Base-by-base conservation (phyloP, 2,888 invertebrate species). In the Hemistola chrysoprasaria region DNA sequence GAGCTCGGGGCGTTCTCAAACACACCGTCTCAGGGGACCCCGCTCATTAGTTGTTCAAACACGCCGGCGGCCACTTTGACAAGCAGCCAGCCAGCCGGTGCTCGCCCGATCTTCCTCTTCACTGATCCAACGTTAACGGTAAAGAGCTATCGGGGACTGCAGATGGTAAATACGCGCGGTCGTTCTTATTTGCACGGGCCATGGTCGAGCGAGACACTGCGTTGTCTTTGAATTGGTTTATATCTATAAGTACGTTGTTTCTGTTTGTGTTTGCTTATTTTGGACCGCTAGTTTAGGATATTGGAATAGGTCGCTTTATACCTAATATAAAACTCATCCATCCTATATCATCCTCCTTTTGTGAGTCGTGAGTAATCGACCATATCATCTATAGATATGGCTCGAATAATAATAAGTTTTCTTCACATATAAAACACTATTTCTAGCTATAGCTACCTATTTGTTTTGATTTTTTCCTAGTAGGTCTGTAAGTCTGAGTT, bases 1-100 rank as follows among this genome's bases (percentile, higher is more conserved):
- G 50, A 51, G 64, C 64, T 59, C 59, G 62, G 63, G 71, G 74
- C 76, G 76, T 72, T 76, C 75, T 68, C 65, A 85, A 86, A 87
- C 84, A 86, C 65, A 55, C 50, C 71, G 78, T 85, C 87, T 87
- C 86, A 70, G 64, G 87, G 86, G 86, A 79, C 60, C n/a, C 78
- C 83, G 77, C 86, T 87, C 87, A 88, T 88, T 88, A 88, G 81
- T 87, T 81, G 87, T 79, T 73, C 87, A 88, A 87, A 88, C 81
- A 87, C 63, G 75, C 83, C 78, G 76, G 78, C 82, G 80, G 83
- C 84, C 82, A 85, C 87, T 87, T 86, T 86, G 87, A 87, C 85
- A 84, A 79, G 80, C 81, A 72, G 71, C 63, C 63, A 61, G 59
- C 62, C 65, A 59, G 62, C 57, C 69, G 68, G 68, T 52, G 55